Evolutionary conservation across 2,797 vertebrate species (phyloP).

Genomic region (Pseudopleuronectes americanus): DNA sequence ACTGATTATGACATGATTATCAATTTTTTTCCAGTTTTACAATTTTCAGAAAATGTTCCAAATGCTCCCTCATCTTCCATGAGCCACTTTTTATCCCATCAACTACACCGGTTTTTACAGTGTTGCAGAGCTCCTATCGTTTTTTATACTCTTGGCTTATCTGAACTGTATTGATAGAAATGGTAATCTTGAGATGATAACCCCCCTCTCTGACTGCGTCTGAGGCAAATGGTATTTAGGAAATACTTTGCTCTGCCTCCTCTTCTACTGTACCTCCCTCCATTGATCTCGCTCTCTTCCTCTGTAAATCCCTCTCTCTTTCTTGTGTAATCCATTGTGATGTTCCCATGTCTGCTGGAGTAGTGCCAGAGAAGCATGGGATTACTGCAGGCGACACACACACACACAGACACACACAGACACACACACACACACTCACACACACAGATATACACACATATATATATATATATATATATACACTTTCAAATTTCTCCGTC

Average conservation of each 20-base stretch:
- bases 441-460: conserved; percentile 15
- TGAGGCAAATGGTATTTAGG: conserved; percentile 52
- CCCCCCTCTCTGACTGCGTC: conserved; percentile 16
- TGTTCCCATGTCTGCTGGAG: conserved; percentile 76
- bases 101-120: too few species aligned
- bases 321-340: conserved; percentile 69
- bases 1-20: too few species aligned
- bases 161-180: conserved; percentile 48
- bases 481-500: conserved; percentile 44
- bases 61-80: too few species aligned
- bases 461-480: conserved; percentile 30
- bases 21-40: too few species aligned
- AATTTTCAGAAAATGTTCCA: too few species aligned
- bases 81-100: too few species aligned
- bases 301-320: conserved; percentile 72
- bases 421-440: conserved; percentile 14
- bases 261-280: conserved; percentile 55
- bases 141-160: conserved; percentile 17
- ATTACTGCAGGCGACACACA: conserved; percentile 57
- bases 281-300: conserved; percentile 66
- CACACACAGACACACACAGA: conserved; percentile 8
- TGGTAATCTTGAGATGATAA: conserved; percentile 43
- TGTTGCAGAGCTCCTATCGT: not conserved
- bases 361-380: conserved; percentile 69
- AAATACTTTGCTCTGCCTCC: conserved; percentile 48